These are phyloP conservation scores for Cephus spinipes DNA, from an alignment of 2,888 invertebrate genomes.

Conservation along the genomic window DNA sequence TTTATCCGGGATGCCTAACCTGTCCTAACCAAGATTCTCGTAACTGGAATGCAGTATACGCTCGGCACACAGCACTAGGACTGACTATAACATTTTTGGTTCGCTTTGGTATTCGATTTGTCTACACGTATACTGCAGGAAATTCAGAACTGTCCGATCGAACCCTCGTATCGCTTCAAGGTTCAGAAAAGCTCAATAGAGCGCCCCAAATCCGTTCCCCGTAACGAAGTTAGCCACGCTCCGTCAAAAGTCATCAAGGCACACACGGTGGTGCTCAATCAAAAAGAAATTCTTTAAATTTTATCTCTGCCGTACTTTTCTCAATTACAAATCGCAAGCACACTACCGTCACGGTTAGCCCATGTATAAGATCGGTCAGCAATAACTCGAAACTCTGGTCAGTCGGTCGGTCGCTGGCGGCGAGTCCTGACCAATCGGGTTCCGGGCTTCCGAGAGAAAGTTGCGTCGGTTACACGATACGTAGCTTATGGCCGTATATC, in stretches of 20 bases:
- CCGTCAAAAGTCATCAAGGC: background rate
- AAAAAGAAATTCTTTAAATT: background rate
- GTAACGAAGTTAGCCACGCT: background rate
- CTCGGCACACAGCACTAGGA: background rate
- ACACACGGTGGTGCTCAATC: background rate
- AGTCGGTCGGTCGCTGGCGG: constrained; percentile 21
- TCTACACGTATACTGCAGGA: background rate
- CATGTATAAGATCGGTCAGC: constrained; percentile 16
- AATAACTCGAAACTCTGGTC: constrained; percentile 23
- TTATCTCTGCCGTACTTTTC: background rate
- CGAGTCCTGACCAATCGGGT: constrained; percentile 31
- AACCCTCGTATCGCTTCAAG: background rate
- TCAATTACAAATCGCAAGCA: background rate
- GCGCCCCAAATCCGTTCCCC: background rate
- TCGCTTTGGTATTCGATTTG: background rate
- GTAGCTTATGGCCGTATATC: constrained; percentile 24
- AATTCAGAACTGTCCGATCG: background rate
- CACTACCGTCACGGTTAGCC: constrained; percentile 10
- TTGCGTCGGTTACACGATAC: constrained; percentile 32
- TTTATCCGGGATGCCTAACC: background rate
- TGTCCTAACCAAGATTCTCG: background rate
- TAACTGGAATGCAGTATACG: background rate
- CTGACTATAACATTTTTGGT: background rate
- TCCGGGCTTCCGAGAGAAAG: constrained; percentile 42
- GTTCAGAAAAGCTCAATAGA: background rate